Percentiles rank a stretch among this genome's conserved stretches.
Evolutionary conservation across 1,140 invertebrate genomes (phyloP).

Genomic region (Plectus sambesii): DNA sequence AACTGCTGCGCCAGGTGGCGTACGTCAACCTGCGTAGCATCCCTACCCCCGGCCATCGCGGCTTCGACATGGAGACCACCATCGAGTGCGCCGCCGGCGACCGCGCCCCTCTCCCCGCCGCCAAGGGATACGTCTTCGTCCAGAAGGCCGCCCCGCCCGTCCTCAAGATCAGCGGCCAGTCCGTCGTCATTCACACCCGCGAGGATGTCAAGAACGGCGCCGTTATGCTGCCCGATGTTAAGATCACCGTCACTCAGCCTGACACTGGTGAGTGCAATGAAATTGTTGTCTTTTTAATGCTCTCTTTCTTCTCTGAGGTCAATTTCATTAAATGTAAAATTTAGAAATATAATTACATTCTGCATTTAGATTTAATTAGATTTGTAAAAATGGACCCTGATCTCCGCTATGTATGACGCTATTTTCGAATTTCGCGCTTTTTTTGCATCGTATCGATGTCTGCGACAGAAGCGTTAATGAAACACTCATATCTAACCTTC

Average conservation of each 20-base stretch:
- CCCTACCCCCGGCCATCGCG: constrained; percentile 23
- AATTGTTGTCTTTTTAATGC: too few species aligned
- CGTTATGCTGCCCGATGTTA: constrained; percentile 36
- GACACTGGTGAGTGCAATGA: constrained; percentile 2
- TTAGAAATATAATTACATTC: too few species aligned
- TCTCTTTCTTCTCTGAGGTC: too few species aligned
- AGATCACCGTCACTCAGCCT: constrained; percentile 35
- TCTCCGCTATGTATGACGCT: too few species aligned
- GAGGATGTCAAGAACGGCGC: constrained; percentile 32
- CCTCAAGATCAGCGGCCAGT: constrained; percentile 32
- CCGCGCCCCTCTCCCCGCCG: constrained; percentile 21
- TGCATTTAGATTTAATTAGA: too few species aligned
- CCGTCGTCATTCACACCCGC: constrained; percentile 29
- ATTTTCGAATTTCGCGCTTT: too few species aligned
- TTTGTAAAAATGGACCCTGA: too few species aligned
- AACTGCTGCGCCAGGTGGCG: constrained; percentile 31
- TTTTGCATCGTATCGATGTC: too few species aligned
- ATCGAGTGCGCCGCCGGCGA: constrained; percentile 26
- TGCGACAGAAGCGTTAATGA: too few species aligned
- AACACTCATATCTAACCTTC: too few species aligned
- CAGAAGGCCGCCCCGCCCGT: constrained; percentile 16
- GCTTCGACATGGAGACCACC: constrained; percentile 18
- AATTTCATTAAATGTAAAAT: too few species aligned
- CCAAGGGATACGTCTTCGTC: constrained; percentile 25
- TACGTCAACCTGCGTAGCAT: constrained; percentile 27